Percentiles rank a stretch among this genome's conserved stretches.
Evolutionary conservation across 2,113 vertebrate genomes (phyloP).

Genomic region (Oplegnathus fasciatus): DNA sequence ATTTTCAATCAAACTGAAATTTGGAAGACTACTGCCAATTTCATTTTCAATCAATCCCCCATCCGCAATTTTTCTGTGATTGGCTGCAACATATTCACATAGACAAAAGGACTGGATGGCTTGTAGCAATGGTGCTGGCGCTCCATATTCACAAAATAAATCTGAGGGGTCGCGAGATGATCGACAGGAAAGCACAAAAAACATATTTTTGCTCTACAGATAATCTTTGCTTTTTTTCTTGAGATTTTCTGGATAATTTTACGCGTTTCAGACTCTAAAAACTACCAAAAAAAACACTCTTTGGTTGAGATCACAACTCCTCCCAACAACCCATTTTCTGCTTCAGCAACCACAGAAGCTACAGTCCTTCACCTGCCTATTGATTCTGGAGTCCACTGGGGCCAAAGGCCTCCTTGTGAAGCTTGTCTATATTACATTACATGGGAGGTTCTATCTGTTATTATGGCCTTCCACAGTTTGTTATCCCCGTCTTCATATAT

Average conservation of each 20-base stretch:
- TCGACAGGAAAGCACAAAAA: no score
- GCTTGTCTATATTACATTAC: background rate
- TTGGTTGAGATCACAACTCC: no score
- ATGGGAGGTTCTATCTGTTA: background rate
- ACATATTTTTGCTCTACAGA: no score
- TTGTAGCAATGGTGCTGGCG: background rate
- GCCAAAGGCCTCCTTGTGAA: background rate
- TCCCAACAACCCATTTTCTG: background rate
- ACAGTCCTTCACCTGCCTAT: background rate
- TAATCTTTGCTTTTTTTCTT: background rate
- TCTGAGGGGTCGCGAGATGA: no score
- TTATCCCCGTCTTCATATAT: background rate
- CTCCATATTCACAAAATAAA: no score
- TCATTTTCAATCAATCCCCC: no score
- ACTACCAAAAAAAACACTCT: no score
- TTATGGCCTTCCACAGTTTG: background rate
- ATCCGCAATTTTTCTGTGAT: no score
- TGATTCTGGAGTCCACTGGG: background rate
- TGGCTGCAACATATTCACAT: background rate
- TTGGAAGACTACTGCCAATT: background rate
- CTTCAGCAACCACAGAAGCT: background rate
- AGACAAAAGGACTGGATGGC: background rate
- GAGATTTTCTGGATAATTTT: background rate
- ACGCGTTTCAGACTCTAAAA: background rate
- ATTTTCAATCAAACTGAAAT: background rate